Percentiles rank a stretch among this genome's conserved stretches.
Evolutionary conservation across 2,113 vertebrate genomes (phyloP).

Genomic region (Ancistrus triradiatus): DNA sequence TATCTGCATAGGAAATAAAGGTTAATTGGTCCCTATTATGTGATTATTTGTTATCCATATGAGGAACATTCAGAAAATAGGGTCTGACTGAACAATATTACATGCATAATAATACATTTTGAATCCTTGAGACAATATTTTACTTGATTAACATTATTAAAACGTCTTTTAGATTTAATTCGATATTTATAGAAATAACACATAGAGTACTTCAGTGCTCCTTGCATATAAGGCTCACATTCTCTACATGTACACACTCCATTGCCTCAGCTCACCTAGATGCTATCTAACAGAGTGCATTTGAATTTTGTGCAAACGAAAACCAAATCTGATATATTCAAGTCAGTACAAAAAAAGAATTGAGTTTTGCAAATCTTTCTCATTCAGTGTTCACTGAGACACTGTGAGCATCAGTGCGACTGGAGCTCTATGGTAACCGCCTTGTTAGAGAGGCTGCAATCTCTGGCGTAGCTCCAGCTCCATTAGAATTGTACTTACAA

Average conservation of each 20-base stretch:
- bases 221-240: no score
- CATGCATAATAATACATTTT: no score
- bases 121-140: no score
- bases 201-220: no score
- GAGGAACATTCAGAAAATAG: no score
- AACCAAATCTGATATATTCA: conserved; percentile 35
- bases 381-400: not conserved
- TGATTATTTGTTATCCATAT: no score
- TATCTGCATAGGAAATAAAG: no score
- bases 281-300: conserved; percentile 70
- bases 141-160: no score
- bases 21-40: no score
- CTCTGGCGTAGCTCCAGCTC: conserved; percentile 4
- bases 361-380: conserved; percentile 19
- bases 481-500: not conserved
- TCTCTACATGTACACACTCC: conserved; percentile 39
- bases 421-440: conserved; percentile 9
- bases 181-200: no score
- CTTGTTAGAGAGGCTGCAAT: conserved; percentile 19
- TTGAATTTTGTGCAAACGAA: conserved; percentile 62
- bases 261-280: conserved; percentile 48
- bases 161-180: no score
- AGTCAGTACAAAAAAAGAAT: conserved; percentile 16
- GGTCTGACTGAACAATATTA: no score
- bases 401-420: conserved; percentile 3